Percentiles rank a stretch among this genome's conserved stretches.
phyloP scores from a whole-genome alignment of 2,113 vertebrate genomes.

The Ornithorhynchus anatinus region DNA sequence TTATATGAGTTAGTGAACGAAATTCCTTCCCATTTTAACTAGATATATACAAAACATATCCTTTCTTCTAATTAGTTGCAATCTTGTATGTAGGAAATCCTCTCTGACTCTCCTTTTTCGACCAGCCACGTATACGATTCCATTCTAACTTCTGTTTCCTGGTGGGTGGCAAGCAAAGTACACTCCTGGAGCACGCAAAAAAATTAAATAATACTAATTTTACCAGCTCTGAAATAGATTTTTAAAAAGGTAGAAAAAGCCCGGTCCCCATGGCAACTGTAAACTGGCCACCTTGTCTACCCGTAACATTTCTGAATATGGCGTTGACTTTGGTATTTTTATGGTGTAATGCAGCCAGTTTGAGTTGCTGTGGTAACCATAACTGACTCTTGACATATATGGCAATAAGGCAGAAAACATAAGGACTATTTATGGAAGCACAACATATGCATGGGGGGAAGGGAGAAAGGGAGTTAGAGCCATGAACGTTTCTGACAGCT shows the following conservation, averaged over 20 bases:
- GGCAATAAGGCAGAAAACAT: not conserved
- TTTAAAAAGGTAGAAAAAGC: not conserved
- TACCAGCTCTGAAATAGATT: not conserved
- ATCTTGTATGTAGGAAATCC: too few species aligned
- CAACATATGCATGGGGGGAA: not conserved
- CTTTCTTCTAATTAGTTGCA: too few species aligned
- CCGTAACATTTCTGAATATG: conserved; percentile 2
- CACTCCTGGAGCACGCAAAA: not conserved
- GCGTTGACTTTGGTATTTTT: conserved; percentile 5
- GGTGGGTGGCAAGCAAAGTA: too few species aligned
- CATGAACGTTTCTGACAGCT: conserved; percentile 21
- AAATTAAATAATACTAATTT: not conserved
- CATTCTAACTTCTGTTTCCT: too few species aligned
- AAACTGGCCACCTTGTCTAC: conserved; percentile 6
- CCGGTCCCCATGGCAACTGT: conserved; percentile 1
- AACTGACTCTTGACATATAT: not conserved
- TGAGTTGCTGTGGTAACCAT: conserved; percentile 25
- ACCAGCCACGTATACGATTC: too few species aligned
- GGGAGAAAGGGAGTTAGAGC: not conserved
- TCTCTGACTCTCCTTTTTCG: too few species aligned
- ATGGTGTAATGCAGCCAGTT: not conserved
- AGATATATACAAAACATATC: too few species aligned
- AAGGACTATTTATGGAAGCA: conserved; percentile 5
- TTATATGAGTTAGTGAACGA: too few species aligned
- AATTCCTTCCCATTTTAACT: too few species aligned